phyloP scores from a whole-genome alignment of 2,113 vertebrate species.

The Hemicordylus capensis region DNA sequence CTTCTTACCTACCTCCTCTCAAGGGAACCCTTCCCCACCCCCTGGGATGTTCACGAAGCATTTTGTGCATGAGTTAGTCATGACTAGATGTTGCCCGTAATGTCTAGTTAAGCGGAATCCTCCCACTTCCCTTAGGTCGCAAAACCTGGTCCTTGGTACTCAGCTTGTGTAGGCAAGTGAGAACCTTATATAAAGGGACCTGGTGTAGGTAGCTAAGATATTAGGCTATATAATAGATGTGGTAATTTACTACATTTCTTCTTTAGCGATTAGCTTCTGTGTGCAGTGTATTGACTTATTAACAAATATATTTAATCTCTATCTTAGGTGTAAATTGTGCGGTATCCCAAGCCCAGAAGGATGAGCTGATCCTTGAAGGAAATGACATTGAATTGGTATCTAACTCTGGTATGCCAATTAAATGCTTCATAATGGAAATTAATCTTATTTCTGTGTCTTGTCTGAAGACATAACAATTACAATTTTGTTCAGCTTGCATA shows the following conservation, averaged over 20 bases:
- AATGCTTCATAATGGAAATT: neutral
- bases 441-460: neutral
- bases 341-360: slow-evolving; percentile 92
- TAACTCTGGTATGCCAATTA: slow-evolving; percentile 88
- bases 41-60: too few relatives aligned
- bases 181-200: neutral
- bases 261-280: neutral
- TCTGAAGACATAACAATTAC: neutral
- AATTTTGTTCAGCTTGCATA: neutral
- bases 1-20: too few relatives aligned
- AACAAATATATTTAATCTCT: neutral
- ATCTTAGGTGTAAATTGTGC: slow-evolving; percentile 87
- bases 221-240: neutral
- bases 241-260: neutral
- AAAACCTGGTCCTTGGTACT: neutral
- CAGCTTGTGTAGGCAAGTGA: neutral
- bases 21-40: too few relatives aligned
- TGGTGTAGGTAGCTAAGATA: neutral
- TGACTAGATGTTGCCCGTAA: too few relatives aligned
- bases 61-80: too few relatives aligned
- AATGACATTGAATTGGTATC: slow-evolving; percentile 98
- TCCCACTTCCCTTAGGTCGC: neutral
- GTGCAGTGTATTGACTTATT: neutral
- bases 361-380: slow-evolving; percentile 96
- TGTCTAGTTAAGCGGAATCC: too few relatives aligned